Base-by-base conservation (phyloP, 2,113 vertebrate genomes). In the Bufo gargarizans region DNA sequence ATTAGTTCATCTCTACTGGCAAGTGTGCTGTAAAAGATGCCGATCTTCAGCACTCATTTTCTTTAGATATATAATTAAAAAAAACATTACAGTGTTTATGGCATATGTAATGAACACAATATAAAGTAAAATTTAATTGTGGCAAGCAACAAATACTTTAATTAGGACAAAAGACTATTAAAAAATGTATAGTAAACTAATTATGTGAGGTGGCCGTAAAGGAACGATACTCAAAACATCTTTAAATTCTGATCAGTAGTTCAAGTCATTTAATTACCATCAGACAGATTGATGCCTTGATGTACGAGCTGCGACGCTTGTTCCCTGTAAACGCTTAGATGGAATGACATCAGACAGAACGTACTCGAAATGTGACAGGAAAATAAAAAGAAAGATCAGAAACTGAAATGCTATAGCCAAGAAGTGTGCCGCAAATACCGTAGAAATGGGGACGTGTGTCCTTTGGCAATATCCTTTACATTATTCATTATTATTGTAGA, bases 201-300 rank as follows among this genome's bases (percentile, higher is more conserved):
- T 82, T 63, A 61, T 49, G 17, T 49, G 58, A 65, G 43, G 43
- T 19, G 47, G 22, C 80, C 45, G 6, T 82, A 59, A 14, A 59
- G 33, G 43, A 12, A 47, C 1, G 8, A 80, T 33, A 22, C 19
- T 33, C 17, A 65, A 61, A 82, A 49, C 61, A 45, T 67, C 45
- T 22, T 65, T 11, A 19, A n/a, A 82, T 82, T 49, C 56, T 67
- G 61, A 82, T 65, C 80, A 49, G 19, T 3, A 10, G 59, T 49
- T 49, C 4, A 16, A 67, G 63, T 83, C 20, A 47, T 69, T 83
- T 69, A 49, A 65, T 67, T 83, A 50, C 47, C 81, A 83, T 53
- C 19, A 69, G 69, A 69, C 61, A 53, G 61, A 67, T 33, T 50
- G 17, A 69, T 12, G 14, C 81, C 69, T 83, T 83, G 61, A 83